Percentiles rank a stretch among this genome's conserved stretches.
phyloP scores from a whole-genome alignment of 2,113 vertebrate genomes.

The Clarias macrocephalus region DNA sequence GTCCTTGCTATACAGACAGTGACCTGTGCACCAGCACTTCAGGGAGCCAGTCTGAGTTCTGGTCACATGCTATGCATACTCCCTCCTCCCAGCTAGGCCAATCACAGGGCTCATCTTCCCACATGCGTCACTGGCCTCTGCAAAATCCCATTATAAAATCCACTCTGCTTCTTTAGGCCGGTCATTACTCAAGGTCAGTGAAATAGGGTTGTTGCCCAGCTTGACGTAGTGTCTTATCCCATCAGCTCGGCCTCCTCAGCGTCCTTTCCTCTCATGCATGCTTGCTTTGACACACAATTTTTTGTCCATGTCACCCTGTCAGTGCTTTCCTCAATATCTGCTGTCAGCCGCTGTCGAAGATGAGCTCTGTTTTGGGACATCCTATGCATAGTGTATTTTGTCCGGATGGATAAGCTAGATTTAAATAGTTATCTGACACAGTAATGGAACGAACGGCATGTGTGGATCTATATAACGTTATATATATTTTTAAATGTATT shows the following conservation, averaged over 20 bases:
- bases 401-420: constrained; percentile 19
- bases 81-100: constrained; percentile 56
- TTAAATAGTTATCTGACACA: constrained; percentile 27
- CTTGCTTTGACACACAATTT: constrained; percentile 50
- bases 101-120: constrained; percentile 57
- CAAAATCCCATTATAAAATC: constrained; percentile 50
- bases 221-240: constrained; percentile 48
- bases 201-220: constrained; percentile 32
- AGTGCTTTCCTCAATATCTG: constrained; percentile 27
- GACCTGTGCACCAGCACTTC: constrained; percentile 37
- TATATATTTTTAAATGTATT: too few relatives aligned
- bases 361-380: constrained; percentile 24
- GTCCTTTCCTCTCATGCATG: constrained; percentile 36
- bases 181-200: constrained; percentile 52
- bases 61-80: constrained; percentile 58
- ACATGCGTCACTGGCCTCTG: constrained; percentile 25
- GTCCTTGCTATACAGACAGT: constrained; percentile 43
- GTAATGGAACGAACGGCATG: neutral
- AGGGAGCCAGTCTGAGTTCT: constrained; percentile 60
- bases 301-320: constrained; percentile 48
- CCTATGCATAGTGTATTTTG: constrained; percentile 21
- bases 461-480: constrained; percentile 1
- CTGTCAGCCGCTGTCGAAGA: constrained; percentile 36
- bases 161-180: constrained; percentile 25
- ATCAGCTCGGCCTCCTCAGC: constrained; percentile 35